Evolutionary conservation across 2,113 vertebrate genomes (phyloP), one percentile per base, ranked within the genome.

Genomic region (Halcyon senegalensis): DNA sequence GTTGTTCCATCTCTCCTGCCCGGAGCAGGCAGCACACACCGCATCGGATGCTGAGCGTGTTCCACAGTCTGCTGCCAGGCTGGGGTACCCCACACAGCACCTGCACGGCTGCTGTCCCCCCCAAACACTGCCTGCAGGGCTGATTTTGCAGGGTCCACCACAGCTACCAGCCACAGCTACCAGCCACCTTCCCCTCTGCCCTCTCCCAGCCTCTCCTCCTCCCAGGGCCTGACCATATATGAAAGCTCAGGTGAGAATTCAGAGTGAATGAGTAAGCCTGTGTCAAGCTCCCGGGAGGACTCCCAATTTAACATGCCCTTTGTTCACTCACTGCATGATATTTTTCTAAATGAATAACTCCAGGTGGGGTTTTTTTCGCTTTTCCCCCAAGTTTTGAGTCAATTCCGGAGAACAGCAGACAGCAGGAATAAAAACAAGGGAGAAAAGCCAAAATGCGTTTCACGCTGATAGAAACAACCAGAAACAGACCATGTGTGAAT

Each of bases 401-500:
- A 63, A 16, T 93, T 69, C 82, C 31, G 16, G 5, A 87, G 69
- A 87, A 95, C 77, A 91, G 64, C 72, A 94, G 91, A 56, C 96
- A 96, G 91, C 84, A 7, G 89, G 89, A 90, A 80, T 39, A 51
- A 83, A 94, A 95, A 83, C 85, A 90, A 90, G 79, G 17, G 72
- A 83, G 75, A 73, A 64, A 92, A 76, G 73, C 37, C 59, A 56
- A 77, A 86, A 62, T 31, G 44, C 24, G 44, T 76, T 94, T 95
- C 89, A 46, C 44, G 15, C 76, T 62, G 94, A 66, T 60, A 91
- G 84, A 69, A 96, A 95, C 60, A 50, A 84, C 14, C 14, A 77
- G 74, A 27, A 91, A 37, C 39, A 39, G 43, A 21, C 63, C 80
- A 53, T 23, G 43, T 28, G 63, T 43, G 41, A 93, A 77, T 9